phyloP scores from a whole-genome alignment of 2,888 invertebrate genomes.

The Epirrita christyi region DNA sequence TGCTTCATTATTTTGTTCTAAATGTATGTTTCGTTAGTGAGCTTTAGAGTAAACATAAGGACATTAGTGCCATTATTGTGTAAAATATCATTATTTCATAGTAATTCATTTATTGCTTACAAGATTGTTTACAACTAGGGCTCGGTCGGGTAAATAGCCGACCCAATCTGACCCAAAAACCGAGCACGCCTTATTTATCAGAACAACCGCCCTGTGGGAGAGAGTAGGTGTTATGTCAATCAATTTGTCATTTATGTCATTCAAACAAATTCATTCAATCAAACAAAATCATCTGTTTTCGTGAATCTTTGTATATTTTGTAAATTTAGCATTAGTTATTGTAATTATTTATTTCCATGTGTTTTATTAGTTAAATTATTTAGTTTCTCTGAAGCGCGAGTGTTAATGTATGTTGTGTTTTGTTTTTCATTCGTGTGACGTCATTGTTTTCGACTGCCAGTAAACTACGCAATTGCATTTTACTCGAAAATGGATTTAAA shows the following conservation, averaged over 20 bases:
- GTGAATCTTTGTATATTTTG: slow-evolving; percentile 76
- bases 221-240: too few relatives aligned
- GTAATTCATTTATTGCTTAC: too few relatives aligned
- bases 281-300: slow-evolving; percentile 77
- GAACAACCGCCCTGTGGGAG: too few relatives aligned
- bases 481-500: slow-evolving; percentile 79
- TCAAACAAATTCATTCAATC: slow-evolving; percentile 27
- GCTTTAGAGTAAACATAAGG: too few relatives aligned
- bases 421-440: slow-evolving; percentile 81
- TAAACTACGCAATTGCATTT: slow-evolving; percentile 86
- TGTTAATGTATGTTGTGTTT: slow-evolving; percentile 65
- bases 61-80: too few relatives aligned
- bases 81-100: too few relatives aligned
- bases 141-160: too few relatives aligned
- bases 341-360: slow-evolving; percentile 63
- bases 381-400: slow-evolving; percentile 52
- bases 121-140: too few relatives aligned
- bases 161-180: too few relatives aligned
- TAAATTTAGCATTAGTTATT: slow-evolving; percentile 66
- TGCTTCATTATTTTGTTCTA: too few relatives aligned
- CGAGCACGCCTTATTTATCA: too few relatives aligned
- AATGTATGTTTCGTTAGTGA: too few relatives aligned
- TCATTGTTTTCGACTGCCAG: slow-evolving; percentile 85
- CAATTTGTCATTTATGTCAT: slow-evolving; percentile 44
- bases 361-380: slow-evolving; percentile 49